Base-by-base conservation (phyloP, 2,797 vertebrate genomes). In the Poeciliopsis infans region DNA sequence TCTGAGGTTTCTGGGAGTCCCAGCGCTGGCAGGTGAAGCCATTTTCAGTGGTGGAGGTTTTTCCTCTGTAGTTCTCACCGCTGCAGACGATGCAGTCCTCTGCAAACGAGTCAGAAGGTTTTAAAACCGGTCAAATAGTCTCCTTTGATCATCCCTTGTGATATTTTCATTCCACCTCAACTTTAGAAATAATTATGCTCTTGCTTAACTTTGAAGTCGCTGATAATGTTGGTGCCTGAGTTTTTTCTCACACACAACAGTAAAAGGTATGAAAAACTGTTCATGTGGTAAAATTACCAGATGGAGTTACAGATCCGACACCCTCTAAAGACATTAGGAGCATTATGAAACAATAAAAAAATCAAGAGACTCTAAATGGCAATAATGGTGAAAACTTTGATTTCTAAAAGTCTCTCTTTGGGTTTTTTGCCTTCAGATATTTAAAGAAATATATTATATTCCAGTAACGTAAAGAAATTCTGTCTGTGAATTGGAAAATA, bases 71-170 rank as follows among this genome's bases (percentile, higher is more conserved):
- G 83, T 96, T 87, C 92, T 98, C 97, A 12, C 98, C 98, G 18
- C 94, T 98, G 96, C 98, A 99, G 18, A 96, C 87, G 76, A 99
- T 98, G 45, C 98, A 99, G 55, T 98, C 96, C 64, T 97, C 98
- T 99, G 92, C 16, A 83, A 11, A 8, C 11, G 0, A 15, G 5
- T 10, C 41, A 71, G 41, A 43, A 55, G 39, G 0, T 45, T 70
- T 72, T 41, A 13, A 10, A 68, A 6, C 20, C 39, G 43, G 66
- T 43, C 66, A 43, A 4, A 69, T 43, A 69, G 28, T 41, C 36
- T 23, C 3, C 7, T 8, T 20, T 36, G 1, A 7, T 64, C 13
- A 57, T 39, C 64, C 8, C 18, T 41, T 5, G 36, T 41, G 20
- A 68, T 25, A n/a, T 43, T 43, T 43, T 43, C 8, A 66, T 23